Evolutionary conservation across 2,797 vertebrate genomes (phyloP).

Genomic region (Orestias chungarensis): DNA sequence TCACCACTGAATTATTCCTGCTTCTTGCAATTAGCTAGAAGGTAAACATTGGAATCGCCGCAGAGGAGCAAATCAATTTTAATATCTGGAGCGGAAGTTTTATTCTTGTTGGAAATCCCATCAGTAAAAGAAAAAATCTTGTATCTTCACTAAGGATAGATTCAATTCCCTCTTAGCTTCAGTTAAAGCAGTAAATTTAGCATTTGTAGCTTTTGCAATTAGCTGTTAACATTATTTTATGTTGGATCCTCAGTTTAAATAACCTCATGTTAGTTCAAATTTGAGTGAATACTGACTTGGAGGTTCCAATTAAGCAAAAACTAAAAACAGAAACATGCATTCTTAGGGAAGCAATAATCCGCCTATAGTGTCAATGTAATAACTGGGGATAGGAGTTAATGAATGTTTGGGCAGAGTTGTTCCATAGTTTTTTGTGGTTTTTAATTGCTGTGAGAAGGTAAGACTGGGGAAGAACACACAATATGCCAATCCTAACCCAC

Average conservation of each 20-base stretch:
- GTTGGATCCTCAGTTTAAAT: conserved; percentile 18
- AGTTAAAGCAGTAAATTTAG: conserved; percentile 26
- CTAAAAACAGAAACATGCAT: conserved; percentile 49
- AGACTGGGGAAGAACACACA: conserved; percentile 38
- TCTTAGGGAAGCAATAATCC: conserved; percentile 71
- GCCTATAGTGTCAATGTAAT: conserved; percentile 71
- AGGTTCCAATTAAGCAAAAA: conserved; percentile 35
- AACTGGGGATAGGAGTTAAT: conserved; percentile 74
- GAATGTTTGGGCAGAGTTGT: conserved; percentile 70
- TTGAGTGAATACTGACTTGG: conserved; percentile 34
- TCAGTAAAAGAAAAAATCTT: conserved; percentile 54
- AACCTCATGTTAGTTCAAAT: conserved; percentile 11
- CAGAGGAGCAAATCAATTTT: conserved; percentile 74
- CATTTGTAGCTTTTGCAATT: conserved; percentile 14
- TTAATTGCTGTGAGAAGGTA: conserved; percentile 72
- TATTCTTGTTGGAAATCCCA: conserved; percentile 68
- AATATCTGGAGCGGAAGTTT: conserved; percentile 70
- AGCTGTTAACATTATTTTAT: conserved; percentile 10
- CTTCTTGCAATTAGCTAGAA: conserved; percentile 72
- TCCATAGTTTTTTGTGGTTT: conserved; percentile 58
- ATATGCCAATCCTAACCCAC: conserved; percentile 43
- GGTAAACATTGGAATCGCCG: conserved; percentile 70
- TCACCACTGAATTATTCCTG: conserved; percentile 49
- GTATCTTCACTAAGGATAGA: conserved; percentile 38
- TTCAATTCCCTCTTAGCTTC: conserved; percentile 32